Conservation (phyloP, 1,140 invertebrate species). For the Planococcus citri region DNA sequence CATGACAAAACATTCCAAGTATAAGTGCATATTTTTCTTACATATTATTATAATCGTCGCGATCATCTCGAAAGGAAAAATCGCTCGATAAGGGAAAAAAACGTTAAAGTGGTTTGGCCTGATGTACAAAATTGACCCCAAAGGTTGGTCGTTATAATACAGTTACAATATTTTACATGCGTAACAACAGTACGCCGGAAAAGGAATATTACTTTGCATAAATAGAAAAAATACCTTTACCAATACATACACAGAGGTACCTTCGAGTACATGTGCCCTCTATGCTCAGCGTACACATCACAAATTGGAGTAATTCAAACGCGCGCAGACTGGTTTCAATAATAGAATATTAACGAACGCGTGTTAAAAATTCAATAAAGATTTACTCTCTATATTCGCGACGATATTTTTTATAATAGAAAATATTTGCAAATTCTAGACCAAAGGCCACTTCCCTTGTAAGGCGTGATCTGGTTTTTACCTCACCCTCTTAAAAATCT, state of each 20-base stretch:
- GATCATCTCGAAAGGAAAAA: neutral
- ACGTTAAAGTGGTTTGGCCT: neutral
- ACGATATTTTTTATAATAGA: conserved; percentile 1
- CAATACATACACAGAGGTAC: too few species aligned
- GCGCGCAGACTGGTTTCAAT: neutral
- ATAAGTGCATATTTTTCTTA: too few species aligned
- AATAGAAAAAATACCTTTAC: neutral
- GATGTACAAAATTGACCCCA: neutral
- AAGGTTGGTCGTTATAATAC: neutral
- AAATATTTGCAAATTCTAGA: conserved; percentile 4
- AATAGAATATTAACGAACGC: conserved; percentile 7
- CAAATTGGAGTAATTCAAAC: neutral
- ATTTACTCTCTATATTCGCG: neutral
- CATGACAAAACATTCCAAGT: neutral
- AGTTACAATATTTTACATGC: neutral
- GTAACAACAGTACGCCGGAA: neutral
- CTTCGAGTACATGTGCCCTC: too few species aligned
- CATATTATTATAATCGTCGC: neutral
- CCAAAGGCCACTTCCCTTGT: neutral
- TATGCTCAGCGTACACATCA: too few species aligned
- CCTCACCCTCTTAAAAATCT: neutral
- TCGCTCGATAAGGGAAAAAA: neutral
- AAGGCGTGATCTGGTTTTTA: conserved; percentile 6
- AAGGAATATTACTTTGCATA: conserved; percentile 4
- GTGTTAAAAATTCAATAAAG: neutral